Percentiles rank a stretch among this genome's conserved stretches.
These are phyloP conservation scores for Uromys caudimaculatus DNA, from an alignment of 2,797 vertebrate species.

Conservation along the genomic window DNA sequence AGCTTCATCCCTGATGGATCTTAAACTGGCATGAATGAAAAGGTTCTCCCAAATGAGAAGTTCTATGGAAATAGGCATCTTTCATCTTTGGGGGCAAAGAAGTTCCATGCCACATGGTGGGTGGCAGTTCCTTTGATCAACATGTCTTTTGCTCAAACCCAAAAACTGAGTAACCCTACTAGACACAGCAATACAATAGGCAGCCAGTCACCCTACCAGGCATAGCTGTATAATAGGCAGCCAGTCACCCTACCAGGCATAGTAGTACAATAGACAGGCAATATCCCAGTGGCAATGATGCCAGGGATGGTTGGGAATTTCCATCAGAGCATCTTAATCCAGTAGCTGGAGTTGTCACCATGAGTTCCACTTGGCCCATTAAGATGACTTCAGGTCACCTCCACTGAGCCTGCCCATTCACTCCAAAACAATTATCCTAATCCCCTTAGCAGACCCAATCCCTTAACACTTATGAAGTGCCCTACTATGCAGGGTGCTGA, in stretches of 20 bases:
- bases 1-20: slow-evolving; percentile 73
- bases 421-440: slow-evolving; percentile 83
- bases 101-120: slow-evolving; percentile 69
- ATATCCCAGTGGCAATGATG: slow-evolving; percentile 57
- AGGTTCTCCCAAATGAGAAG: slow-evolving; percentile 68
- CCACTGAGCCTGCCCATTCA: slow-evolving; percentile 78
- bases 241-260: background rate
- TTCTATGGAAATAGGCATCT: slow-evolving; percentile 74
- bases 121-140: slow-evolving; percentile 78
- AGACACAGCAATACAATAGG: slow-evolving; percentile 65
- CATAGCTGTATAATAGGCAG: background rate
- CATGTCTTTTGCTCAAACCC: slow-evolving; percentile 72
- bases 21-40: slow-evolving; percentile 74
- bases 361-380: slow-evolving; percentile 75
- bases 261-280: background rate
- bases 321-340: slow-evolving; percentile 78
- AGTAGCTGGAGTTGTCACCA: slow-evolving; percentile 77
- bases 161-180: slow-evolving; percentile 71
- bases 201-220: slow-evolving; percentile 67
- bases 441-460: slow-evolving; percentile 81
- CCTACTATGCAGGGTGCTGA: slow-evolving; percentile 80
- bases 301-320: slow-evolving; percentile 69
- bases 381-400: slow-evolving; percentile 82
- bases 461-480: slow-evolving; percentile 82
- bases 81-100: slow-evolving; percentile 76